These are phyloP conservation scores for Nixonia krombeini DNA, from an alignment of 1,140 invertebrate genomes.

Conservation along the genomic window DNA sequence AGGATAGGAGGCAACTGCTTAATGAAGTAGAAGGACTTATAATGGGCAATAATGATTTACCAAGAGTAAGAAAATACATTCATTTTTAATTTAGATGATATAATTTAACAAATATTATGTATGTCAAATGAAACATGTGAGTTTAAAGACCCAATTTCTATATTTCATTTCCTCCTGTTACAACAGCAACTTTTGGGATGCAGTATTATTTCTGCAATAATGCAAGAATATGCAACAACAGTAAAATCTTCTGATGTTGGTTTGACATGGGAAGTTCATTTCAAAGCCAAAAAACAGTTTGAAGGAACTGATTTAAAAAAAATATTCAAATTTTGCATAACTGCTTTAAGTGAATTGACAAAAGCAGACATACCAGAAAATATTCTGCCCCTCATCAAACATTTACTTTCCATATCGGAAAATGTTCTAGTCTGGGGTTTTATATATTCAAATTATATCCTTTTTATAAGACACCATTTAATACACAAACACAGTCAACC, in stretches of 20 bases:
- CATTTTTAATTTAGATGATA: background rate
- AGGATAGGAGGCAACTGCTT: constrained; percentile 79
- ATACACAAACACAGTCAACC: too few relatives aligned
- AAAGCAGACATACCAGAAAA: constrained; percentile 73
- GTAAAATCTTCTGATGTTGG: constrained; percentile 88
- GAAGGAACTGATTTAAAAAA: constrained; percentile 83
- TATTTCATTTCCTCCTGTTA: background rate
- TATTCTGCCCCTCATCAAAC: constrained; percentile 74
- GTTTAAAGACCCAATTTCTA: background rate
- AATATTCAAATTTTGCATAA: constrained; percentile 82
- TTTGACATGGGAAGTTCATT: constrained; percentile 89
- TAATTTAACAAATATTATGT: background rate
- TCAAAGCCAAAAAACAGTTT: constrained; percentile 87
- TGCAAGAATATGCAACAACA: constrained; percentile 91
- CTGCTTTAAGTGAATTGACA: constrained; percentile 74
- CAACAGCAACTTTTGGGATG: constrained; percentile 82
- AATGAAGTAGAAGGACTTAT: constrained; percentile 82
- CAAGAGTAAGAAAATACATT: constrained; percentile 63
- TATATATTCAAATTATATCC: constrained; percentile 77
- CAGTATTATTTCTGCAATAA: constrained; percentile 83
- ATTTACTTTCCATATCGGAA: constrained; percentile 82
- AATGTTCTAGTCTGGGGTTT: constrained; percentile 84
- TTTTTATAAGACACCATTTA: constrained; percentile 60
- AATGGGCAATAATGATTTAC: constrained; percentile 75
- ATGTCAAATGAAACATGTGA: background rate